These are phyloP conservation scores for Condylura cristata DNA, from an alignment of 2,113 vertebrate genomes.

Conservation along the genomic window DNA sequence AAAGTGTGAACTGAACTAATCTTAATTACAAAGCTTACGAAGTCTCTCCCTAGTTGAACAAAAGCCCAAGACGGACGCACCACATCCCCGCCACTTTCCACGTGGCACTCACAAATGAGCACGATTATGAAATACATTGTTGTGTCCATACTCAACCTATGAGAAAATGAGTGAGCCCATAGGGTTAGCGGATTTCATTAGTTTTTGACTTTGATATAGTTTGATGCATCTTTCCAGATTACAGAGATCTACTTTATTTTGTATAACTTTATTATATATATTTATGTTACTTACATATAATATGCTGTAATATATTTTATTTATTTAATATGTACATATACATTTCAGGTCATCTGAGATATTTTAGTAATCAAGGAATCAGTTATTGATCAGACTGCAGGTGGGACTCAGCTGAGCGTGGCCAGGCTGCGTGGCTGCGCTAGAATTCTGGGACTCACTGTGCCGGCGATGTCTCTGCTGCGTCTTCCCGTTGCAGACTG, in stretches of 20 bases:
- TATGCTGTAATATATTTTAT: no score
- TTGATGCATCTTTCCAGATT: not conserved
- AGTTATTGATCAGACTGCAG: not conserved
- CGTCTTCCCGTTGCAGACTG: no score
- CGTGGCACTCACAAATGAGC: not conserved
- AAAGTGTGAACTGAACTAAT: not conserved
- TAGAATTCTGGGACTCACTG: no score
- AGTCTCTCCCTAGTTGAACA: not conserved
- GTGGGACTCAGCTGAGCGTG: no score
- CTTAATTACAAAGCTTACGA: not conserved
- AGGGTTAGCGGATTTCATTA: not conserved
- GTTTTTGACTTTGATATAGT: not conserved
- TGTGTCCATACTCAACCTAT: not conserved
- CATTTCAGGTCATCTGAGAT: not conserved
- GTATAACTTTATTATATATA: no score
- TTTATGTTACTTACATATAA: no score
- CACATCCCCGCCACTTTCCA: not conserved
- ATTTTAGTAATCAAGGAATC: not conserved
- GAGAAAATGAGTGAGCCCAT: not conserved
- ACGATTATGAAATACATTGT: not conserved
- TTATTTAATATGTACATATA: not conserved
- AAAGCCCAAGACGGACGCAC: not conserved
- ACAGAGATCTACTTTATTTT: not conserved
- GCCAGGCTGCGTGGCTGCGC: no score
- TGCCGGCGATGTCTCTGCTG: no score